phyloP scores from a whole-genome alignment of 2,888 invertebrate species.

The Azorinus chamasolen region DNA sequence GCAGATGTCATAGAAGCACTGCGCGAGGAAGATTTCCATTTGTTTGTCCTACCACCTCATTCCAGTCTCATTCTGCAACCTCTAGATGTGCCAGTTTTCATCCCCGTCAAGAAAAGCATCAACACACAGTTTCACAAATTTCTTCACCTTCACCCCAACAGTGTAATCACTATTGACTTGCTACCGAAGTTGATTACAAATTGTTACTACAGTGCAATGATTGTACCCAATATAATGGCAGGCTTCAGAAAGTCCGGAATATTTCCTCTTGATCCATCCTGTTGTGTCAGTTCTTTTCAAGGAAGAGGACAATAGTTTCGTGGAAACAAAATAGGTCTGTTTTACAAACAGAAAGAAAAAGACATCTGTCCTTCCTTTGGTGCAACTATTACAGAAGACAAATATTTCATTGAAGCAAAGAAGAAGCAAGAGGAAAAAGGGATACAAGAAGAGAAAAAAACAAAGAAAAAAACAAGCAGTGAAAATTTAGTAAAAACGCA shows the following conservation, averaged over 20 bases:
- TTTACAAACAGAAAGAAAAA: constrained; percentile 18
- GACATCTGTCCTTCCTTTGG: constrained; percentile 38
- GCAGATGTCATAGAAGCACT: constrained; percentile 33
- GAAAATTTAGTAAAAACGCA: not conserved
- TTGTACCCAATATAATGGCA: constrained; percentile 12
- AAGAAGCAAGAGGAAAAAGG: not conserved
- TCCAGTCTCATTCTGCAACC: constrained; percentile 47
- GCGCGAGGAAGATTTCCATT: constrained; percentile 24
- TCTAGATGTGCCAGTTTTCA: constrained; percentile 47
- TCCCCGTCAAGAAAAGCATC: constrained; percentile 43
- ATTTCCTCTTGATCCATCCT: constrained; percentile 37
- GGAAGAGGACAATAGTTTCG: constrained; percentile 20
- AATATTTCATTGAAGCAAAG: constrained; percentile 21
- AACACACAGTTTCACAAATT: constrained; percentile 40
- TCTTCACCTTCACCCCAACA: constrained; percentile 17
- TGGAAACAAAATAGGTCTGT: constrained; percentile 8
- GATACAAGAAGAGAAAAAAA: not conserved
- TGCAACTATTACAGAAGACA: constrained; percentile 37
- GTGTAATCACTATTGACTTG: constrained; percentile 20
- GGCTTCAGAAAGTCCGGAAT: constrained; percentile 32
- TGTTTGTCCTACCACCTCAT: constrained; percentile 47
- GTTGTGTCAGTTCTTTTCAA: constrained; percentile 30
- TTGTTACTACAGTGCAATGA: not conserved
- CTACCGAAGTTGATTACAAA: constrained; percentile 22
- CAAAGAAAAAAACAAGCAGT: not conserved